phyloP scores from a whole-genome alignment of 2,888 invertebrate species.

The Poecilus cupreus region DNA sequence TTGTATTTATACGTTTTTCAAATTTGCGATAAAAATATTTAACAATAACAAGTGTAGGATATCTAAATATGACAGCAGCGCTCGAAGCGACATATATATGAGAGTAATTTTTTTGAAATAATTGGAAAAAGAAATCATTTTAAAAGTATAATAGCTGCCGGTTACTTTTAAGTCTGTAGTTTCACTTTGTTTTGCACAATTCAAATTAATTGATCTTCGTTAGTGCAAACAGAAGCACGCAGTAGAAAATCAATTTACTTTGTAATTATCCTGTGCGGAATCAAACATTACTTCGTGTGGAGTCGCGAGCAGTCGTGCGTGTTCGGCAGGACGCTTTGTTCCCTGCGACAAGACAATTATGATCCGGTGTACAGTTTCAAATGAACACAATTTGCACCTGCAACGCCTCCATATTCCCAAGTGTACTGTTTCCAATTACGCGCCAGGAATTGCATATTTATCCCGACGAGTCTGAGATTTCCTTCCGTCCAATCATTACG shows the following conservation, averaged over 20 bases:
- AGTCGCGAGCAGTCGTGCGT: slow-evolving; percentile 7
- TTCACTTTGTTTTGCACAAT: background rate
- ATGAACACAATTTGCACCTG: slow-evolving; percentile 59
- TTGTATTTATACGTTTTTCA: too few relatives aligned
- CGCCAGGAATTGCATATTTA: slow-evolving; percentile 58
- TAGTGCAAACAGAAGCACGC: slow-evolving; percentile 14
- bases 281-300: slow-evolving; percentile 47
- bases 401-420: slow-evolving; percentile 54
- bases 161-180: too few relatives aligned
- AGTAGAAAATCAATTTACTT: slow-evolving; percentile 54
- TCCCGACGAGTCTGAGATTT: slow-evolving; percentile 49
- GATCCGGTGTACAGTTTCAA: slow-evolving; percentile 58
- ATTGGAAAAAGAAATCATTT: too few relatives aligned
- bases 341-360: slow-evolving; percentile 53
- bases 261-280: slow-evolving; percentile 49
- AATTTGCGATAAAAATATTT: too few relatives aligned
- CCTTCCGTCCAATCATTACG: slow-evolving; percentile 53
- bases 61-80: too few relatives aligned
- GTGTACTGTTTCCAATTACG: slow-evolving; percentile 58
- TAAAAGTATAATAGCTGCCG: too few relatives aligned
- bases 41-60: too few relatives aligned
- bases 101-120: too few relatives aligned
- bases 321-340: slow-evolving; percentile 24
- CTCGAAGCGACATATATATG: too few relatives aligned
- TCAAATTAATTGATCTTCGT: slow-evolving; percentile 46